Evolutionary conservation across 1,140 invertebrate species (phyloP).

Genomic region (Drosophila tristis): DNA sequence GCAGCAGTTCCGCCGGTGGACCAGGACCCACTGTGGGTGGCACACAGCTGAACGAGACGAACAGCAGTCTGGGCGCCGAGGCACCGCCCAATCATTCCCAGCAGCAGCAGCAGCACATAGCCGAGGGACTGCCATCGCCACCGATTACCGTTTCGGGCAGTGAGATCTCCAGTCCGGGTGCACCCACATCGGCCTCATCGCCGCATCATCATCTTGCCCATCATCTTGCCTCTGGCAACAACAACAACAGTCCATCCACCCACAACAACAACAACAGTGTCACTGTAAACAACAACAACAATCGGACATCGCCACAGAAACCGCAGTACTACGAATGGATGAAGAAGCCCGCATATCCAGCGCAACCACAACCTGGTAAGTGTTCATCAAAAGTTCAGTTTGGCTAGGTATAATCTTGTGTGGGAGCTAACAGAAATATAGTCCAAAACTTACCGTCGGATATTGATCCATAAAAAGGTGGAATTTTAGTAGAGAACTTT

Average conservation of each 20-base stretch:
- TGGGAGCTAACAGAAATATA: not conserved
- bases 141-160: conserved; percentile 88
- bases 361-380: conserved; percentile 92
- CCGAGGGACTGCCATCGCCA: conserved; percentile 85
- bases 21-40: conserved; percentile 62
- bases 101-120: conserved; percentile 52
- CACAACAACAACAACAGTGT: conserved; percentile 75
- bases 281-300: conserved; percentile 69
- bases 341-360: conserved; percentile 93
- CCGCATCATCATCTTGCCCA: conserved; percentile 77
- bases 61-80: conserved; percentile 63
- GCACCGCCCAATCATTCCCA: conserved; percentile 39
- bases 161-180: conserved; percentile 88
- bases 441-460: too few relatives aligned
- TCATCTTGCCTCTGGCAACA: conserved; percentile 65
- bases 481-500: too few relatives aligned
- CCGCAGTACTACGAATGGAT: conserved; percentile 96
- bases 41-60: conserved; percentile 74
- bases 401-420: not conserved
- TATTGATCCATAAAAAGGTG: too few relatives aligned
- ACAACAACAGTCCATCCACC: conserved; percentile 74
- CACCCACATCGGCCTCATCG: conserved; percentile 83
- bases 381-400: conserved; percentile 28
- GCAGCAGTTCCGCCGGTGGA: conserved; percentile 83
- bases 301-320: conserved; percentile 87